phyloP scores from a whole-genome alignment of 1,140 invertebrate genomes.

The Leptinotarsa texana region DNA sequence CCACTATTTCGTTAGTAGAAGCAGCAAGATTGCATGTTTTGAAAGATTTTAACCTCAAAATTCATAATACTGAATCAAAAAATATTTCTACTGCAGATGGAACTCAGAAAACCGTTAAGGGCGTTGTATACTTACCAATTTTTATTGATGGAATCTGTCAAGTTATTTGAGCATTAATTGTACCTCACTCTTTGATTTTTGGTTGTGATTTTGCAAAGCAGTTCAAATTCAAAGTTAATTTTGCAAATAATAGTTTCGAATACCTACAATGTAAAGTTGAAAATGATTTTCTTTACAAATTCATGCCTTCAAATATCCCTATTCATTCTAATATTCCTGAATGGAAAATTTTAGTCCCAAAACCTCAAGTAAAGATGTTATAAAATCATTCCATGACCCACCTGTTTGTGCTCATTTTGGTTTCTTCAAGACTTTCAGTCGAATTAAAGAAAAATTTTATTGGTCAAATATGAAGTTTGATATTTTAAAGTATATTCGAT shows the following conservation, averaged over 20 bases:
- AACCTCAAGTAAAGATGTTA: conserved; percentile 28
- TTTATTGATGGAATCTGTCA: not conserved
- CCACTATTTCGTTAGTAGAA: not conserved
- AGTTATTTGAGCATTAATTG: not conserved
- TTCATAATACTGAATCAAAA: not conserved
- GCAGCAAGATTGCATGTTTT: not conserved
- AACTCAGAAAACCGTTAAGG: not conserved
- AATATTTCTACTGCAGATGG: conserved; percentile 10
- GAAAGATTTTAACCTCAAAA: not conserved
- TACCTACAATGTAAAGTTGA: conserved; percentile 15
- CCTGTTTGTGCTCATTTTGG: conserved; percentile 37
- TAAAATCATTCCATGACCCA: conserved; percentile 33
- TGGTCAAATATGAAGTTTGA: conserved; percentile 23
- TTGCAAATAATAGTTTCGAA: conserved; percentile 18
- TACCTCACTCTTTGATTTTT: not conserved
- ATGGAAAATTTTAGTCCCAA: conserved; percentile 42
- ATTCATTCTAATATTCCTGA: conserved; percentile 22
- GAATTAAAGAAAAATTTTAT: conserved; percentile 14
- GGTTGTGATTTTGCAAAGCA: conserved; percentile 5
- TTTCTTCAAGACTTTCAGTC: conserved; percentile 37
- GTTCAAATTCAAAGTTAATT: conserved; percentile 6
- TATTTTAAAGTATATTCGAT: conserved; percentile 9
- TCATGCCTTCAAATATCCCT: not conserved
- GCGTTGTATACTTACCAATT: not conserved
- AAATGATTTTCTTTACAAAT: conserved; percentile 14